These are phyloP conservation scores for Plagodis dolabraria DNA, from an alignment of 2,888 invertebrate species.

Conservation along the genomic window DNA sequence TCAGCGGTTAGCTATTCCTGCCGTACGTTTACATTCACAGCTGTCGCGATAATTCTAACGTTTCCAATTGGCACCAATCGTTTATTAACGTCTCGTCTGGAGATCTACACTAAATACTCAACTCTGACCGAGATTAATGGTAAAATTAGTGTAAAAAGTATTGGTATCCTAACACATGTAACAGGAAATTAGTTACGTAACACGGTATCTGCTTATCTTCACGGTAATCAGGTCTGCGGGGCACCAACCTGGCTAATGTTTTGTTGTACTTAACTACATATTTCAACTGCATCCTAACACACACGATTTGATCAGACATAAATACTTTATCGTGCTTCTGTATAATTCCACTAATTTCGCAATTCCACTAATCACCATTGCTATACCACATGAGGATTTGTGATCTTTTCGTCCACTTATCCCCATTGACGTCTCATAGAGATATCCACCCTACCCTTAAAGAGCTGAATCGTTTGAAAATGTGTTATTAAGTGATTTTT, in stretches of 20 bases:
- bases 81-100: constrained; percentile 32
- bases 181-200: constrained; percentile 53
- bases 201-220: constrained; percentile 52
- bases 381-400: too few species aligned
- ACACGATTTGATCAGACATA: constrained; percentile 37
- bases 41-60: constrained; percentile 22
- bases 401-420: too few species aligned
- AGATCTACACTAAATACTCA: constrained; percentile 29
- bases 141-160: constrained; percentile 42
- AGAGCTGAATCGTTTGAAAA: too few species aligned
- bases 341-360: constrained; percentile 13
- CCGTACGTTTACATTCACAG: neutral
- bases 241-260: constrained; percentile 46
- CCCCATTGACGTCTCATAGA: too few species aligned
- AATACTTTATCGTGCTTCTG: constrained; percentile 20
- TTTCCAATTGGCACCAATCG: constrained; percentile 17
- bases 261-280: constrained; percentile 57
- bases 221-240: constrained; percentile 45
- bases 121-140: constrained; percentile 36
- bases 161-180: constrained; percentile 38
- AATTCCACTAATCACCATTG: too few species aligned
- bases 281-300: constrained; percentile 52
- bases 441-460: too few species aligned
- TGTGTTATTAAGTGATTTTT: too few species aligned
- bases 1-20: constrained; percentile 6